phyloP scores from a whole-genome alignment of 2,113 vertebrate species.

The Oreochromis niloticus region DNA sequence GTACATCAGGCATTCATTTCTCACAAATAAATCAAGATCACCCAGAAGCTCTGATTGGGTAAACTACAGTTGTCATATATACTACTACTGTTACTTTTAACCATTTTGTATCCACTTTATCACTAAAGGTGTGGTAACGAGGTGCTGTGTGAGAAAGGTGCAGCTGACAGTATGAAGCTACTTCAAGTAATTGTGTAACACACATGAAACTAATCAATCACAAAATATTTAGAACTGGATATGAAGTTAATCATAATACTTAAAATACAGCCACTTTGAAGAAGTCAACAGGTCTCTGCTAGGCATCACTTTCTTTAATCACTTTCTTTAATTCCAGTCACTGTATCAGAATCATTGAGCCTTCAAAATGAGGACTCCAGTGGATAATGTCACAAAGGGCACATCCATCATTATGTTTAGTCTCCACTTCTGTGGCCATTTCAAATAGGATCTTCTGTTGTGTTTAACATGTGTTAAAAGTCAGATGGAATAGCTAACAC shows the following conservation, averaged over 20 bases:
- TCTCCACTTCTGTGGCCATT: not conserved
- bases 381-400: not conserved
- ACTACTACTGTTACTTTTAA: not conserved
- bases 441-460: not conserved
- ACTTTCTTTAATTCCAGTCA: not conserved
- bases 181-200: not conserved
- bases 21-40: not conserved
- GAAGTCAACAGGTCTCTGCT: not conserved
- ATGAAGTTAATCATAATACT: not conserved
- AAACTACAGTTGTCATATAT: not conserved
- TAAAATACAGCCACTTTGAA: not conserved
- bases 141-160: not conserved
- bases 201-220: not conserved
- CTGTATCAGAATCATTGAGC: not conserved
- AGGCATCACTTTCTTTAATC: not conserved
- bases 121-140: too few species aligned
- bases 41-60: not conserved
- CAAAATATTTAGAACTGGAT: not conserved
- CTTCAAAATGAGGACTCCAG: not conserved
- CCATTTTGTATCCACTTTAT: not conserved
- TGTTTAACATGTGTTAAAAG: not conserved
- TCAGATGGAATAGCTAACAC: not conserved
- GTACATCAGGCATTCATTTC: not conserved
- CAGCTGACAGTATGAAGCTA: not conserved
- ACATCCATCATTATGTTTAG: not conserved